phyloP scores from a whole-genome alignment of 2,113 vertebrate species.

The Bothrops jararaca region DNA sequence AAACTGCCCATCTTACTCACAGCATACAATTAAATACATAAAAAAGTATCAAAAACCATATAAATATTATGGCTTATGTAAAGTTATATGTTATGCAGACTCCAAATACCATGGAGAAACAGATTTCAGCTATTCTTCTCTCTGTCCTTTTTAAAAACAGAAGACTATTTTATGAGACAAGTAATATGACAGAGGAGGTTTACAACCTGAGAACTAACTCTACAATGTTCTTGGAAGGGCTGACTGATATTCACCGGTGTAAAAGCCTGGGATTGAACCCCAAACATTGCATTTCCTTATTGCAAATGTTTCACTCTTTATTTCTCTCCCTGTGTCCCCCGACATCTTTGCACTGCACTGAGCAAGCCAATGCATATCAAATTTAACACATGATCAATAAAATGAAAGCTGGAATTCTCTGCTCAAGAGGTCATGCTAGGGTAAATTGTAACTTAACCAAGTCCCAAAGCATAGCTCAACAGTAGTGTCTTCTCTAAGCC shows the following conservation, averaged over 20 bases:
- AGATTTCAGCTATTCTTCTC: neutral
- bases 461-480: neutral
- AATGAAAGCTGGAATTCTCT: conserved; percentile 65
- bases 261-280: conserved; percentile 63
- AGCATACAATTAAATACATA: neutral
- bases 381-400: conserved; percentile 65
- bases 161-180: neutral
- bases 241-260: conserved; percentile 71
- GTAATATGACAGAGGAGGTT: neutral
- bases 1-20: neutral
- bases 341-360: conserved; percentile 46
- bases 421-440: conserved; percentile 60
- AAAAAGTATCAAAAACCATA: neutral
- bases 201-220: conserved; percentile 11
- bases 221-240: conserved; percentile 70
- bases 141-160: neutral
- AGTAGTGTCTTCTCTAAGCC: neutral
- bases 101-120: too few species aligned
- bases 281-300: conserved; percentile 65
- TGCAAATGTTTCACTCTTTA: conserved; percentile 54
- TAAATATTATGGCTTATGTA: neutral
- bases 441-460: conserved; percentile 56
- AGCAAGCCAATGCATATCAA: conserved; percentile 55
- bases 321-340: conserved; percentile 50
- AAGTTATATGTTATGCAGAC: neutral